Percentiles rank a stretch among this genome's conserved stretches.
phyloP scores from a whole-genome alignment of 2,113 vertebrate species.

The Corapipo altera region DNA sequence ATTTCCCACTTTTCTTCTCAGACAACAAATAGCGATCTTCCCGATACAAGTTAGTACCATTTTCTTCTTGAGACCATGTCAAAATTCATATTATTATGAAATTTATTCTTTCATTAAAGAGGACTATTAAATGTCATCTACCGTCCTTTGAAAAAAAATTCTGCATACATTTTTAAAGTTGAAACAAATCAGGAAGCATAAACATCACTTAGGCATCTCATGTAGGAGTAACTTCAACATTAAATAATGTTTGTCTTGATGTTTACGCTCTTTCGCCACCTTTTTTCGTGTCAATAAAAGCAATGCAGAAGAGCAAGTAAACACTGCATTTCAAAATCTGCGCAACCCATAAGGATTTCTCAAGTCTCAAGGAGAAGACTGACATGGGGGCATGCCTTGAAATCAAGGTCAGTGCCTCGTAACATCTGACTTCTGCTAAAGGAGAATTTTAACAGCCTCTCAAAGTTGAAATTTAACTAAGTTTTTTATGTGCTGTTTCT shows the following conservation, averaged over 20 bases:
- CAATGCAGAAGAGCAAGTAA: neutral
- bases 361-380: neutral
- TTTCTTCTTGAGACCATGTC: neutral
- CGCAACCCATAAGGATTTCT: neutral
- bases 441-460: neutral
- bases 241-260: neutral
- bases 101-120: neutral
- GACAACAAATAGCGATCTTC: neutral
- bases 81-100: neutral
- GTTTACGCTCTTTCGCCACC: neutral
- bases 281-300: neutral
- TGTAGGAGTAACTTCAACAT: neutral
- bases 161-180: neutral
- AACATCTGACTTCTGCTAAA: neutral
- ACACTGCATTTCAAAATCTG: neutral
- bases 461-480: neutral
- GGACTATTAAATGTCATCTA: neutral
- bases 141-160: neutral
- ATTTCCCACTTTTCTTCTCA: neutral
- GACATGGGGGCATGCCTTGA: neutral
- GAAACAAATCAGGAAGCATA: neutral
- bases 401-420: neutral
- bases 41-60: neutral
- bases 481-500: neutral
- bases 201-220: neutral